Conservation (phyloP, 2,797 vertebrate genomes). For the Sibirionetta formosa region DNA sequence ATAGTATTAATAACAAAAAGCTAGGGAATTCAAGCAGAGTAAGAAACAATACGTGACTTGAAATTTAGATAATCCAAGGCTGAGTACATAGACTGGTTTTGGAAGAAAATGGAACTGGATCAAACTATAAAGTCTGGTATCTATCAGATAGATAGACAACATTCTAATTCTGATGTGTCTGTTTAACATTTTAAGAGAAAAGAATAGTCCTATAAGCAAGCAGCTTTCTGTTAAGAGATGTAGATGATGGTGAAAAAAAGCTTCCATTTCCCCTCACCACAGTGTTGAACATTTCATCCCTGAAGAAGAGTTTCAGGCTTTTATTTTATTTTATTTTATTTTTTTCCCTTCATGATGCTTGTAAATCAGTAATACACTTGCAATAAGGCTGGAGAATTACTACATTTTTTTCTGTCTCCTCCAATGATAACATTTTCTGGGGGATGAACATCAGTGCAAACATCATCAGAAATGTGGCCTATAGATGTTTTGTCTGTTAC, state of each 20-base stretch:
- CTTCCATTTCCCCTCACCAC: background rate
- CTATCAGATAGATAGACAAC: background rate
- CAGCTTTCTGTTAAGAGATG: background rate
- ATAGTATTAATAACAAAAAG: slow-evolving; percentile 43
- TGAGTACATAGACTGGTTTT: background rate
- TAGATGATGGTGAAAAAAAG: background rate
- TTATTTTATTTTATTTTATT: background rate
- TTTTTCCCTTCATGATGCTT: background rate
- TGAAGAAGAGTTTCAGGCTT: background rate
- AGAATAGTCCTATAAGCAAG: background rate
- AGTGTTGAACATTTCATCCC: background rate
- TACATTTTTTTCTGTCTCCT: background rate
- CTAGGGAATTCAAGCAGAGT: slow-evolving; percentile 3
- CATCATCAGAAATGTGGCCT: background rate
- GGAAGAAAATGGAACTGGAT: background rate
- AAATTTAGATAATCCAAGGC: slow-evolving; percentile 4
- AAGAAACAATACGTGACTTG: background rate
- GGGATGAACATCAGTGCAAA: background rate
- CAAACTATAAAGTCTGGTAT: background rate
- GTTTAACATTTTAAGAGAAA: background rate
- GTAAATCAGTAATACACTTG: background rate
- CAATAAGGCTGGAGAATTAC: background rate
- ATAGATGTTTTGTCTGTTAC: background rate
- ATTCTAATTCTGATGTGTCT: background rate
- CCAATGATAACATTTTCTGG: background rate